A percentile compares a stretch with the other conserved stretches of the same genome.
These are phyloP conservation scores for Numenius phaeopus DNA, from an alignment of 2,797 vertebrate species.

Conservation along the genomic window DNA sequence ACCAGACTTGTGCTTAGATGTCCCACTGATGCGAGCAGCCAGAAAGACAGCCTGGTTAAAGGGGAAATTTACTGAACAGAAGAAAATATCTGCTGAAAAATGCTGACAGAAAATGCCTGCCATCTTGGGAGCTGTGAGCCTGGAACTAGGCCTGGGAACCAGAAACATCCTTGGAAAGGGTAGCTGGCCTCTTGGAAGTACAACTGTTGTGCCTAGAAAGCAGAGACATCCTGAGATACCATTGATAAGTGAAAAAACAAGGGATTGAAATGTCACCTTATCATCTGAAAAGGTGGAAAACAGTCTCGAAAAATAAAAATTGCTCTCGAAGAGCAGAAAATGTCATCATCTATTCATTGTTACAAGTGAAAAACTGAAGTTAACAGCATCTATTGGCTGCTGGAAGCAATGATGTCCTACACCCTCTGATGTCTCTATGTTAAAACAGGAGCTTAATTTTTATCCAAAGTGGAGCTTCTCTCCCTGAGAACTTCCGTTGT, in stretches of 20 bases:
- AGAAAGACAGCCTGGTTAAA: neutral
- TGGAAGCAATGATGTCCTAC: rapidly evolving
- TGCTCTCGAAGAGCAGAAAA: neutral
- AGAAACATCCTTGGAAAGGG: neutral
- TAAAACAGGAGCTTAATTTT: neutral
- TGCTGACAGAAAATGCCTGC: neutral
- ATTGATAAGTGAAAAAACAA: neutral
- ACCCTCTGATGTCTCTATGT: neutral
- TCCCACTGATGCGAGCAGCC: neutral
- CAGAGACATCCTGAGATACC: neutral
- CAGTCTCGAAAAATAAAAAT: neutral
- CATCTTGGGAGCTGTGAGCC: neutral
- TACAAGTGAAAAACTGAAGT: neutral
- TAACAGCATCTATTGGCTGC: neutral
- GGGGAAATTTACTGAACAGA: neutral
- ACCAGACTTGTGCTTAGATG: neutral
- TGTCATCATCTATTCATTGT: neutral
- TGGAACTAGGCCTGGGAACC: neutral
- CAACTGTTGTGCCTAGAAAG: neutral
- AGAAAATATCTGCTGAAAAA: neutral
- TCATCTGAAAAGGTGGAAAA: neutral
- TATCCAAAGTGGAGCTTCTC: neutral
- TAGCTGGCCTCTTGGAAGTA: neutral
- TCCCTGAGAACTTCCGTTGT: neutral
- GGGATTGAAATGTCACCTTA: neutral